Evolutionary conservation across 2,113 vertebrate genomes (phyloP), one percentile per base, ranked within the genome.

Genomic region (Oreotrochilus melanogaster): DNA sequence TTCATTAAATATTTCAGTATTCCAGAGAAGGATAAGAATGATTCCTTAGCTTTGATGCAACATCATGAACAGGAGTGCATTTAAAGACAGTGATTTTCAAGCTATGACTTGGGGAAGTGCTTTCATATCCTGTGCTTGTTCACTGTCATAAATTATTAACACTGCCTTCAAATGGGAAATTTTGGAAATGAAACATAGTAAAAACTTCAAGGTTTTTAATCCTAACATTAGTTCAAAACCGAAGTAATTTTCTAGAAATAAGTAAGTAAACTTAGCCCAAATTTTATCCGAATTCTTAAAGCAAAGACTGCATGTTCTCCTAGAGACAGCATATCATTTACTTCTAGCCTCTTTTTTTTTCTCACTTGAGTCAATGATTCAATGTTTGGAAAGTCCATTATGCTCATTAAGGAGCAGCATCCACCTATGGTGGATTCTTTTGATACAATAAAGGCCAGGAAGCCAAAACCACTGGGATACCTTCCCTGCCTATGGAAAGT

Each of bases 71-170:
- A 53, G 2, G 21, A 31, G 28, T 58, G 22, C 28, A 33, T 58
- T 48, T 24, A 54, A 76, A 82, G 43, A 75, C 27, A 21, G 22
- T 30, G n/a, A 74, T 30, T 82, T 87, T 86, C 58, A 39, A 58
- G 37, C 37, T 86, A n/a, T 42, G 47, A 60, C 82, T 61, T 79
- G 53, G 33, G 39, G 25, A 21, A 57, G 16, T 43, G 48, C 33
- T 78, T 80, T 61, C 81, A 83, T 48, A 43, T 42, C 15, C 39
- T 47, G 17, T 54, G 8, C 65, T 86, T 86, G 61, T 35, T 88
- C 45, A 24, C 18, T 62, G 24, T 22, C 60, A 82, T 89, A 76
- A 89, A 90, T 95, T 86, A 93, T 93, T 95, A 95, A 94, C 28
- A 24, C 57, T 78, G 45, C 27, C 43, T 84, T 92, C 43, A 87